These are phyloP conservation scores for Liparis tanakae DNA, from an alignment of 2,797 vertebrate genomes.

Conservation along the genomic window DNA sequence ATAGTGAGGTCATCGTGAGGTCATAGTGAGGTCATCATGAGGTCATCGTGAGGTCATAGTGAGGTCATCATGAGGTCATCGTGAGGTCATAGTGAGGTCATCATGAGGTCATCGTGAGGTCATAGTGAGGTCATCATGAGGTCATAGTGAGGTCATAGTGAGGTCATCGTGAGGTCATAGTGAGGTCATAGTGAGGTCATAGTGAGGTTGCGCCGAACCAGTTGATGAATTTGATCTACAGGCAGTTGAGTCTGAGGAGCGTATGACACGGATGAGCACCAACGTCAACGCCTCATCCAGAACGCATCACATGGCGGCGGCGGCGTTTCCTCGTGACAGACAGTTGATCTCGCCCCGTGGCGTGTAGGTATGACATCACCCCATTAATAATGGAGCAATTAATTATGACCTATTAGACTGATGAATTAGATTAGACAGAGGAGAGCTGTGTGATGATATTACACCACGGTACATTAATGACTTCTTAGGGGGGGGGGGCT, in stretches of 20 bases:
- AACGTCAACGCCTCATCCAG: conserved; percentile 11
- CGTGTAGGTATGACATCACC: conserved; percentile 76
- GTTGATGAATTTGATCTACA: conserved; percentile 60
- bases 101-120: conserved; percentile 63
- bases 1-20: conserved; percentile 67
- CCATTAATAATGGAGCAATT: conserved; percentile 81
- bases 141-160: conserved; percentile 69
- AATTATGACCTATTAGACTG: conserved; percentile 81
- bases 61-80: conserved; percentile 63
- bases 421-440: conserved; percentile 79
- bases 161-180: conserved; percentile 68
- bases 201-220: conserved; percentile 47
- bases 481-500: conserved; percentile 47
- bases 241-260: conserved; percentile 58
- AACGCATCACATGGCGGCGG: not conserved
- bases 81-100: conserved; percentile 65
- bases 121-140: conserved; percentile 64
- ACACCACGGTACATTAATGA: conserved; percentile 75
- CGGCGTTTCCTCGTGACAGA: conserved; percentile 59
- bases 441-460: conserved; percentile 74
- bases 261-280: conserved; percentile 49
- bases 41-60: conserved; percentile 70
- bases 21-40: too few relatives aligned
- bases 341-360: conserved; percentile 67
- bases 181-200: conserved; percentile 68